Base-by-base conservation (phyloP, 1,140 invertebrate species). In the Formica exsecta region DNA sequence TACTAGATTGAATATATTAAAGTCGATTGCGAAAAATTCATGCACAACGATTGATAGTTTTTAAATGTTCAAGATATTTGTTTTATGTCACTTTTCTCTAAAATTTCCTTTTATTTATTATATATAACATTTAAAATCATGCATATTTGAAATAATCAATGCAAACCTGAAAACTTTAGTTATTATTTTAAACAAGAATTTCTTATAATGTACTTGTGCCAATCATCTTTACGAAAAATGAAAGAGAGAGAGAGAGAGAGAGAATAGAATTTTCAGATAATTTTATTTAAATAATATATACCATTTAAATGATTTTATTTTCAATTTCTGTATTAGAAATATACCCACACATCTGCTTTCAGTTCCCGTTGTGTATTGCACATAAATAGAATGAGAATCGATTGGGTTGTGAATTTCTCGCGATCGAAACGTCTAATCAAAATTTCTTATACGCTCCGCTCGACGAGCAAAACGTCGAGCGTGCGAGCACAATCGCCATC, bases 361-460 rank as follows among this genome's bases (percentile, higher is more conserved):
- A 44, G 9, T 11, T 22, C 25, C 25, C 13, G 32, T 41, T 13
- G n/a, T 70, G 38, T 61, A 25, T 79, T 16, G 19, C 32, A 22
- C 62, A 9, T 29, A 29, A 11, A 48, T 25, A 71, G 6, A 22
- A 19, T 66, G 51, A 71, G 41, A 48, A 71, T 54, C 68, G 25
- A 44, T 68, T 32, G 44, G 41, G 1, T 22, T 64, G 13, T 8
- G 65, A 71, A 22, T 9, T 25, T 71, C 38, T n/a, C 51, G 66
- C 51, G 66, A 71, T 44, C 65, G 77, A 4, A 81, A 81, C 66
- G 77, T 81, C 77, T 71, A 81, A 81, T 71, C 77, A 71, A 51
- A 71, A 59, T 71, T 71, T 81, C 54, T 59, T n/a, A 11, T 59
- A 32, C 51, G 48, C 44, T 54, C 13, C 25, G 68, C 29, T 54